Evolutionary conservation across 1,140 invertebrate genomes (phyloP), one percentile per base, ranked within the genome.

Genomic region (Carposina sasakii): DNA sequence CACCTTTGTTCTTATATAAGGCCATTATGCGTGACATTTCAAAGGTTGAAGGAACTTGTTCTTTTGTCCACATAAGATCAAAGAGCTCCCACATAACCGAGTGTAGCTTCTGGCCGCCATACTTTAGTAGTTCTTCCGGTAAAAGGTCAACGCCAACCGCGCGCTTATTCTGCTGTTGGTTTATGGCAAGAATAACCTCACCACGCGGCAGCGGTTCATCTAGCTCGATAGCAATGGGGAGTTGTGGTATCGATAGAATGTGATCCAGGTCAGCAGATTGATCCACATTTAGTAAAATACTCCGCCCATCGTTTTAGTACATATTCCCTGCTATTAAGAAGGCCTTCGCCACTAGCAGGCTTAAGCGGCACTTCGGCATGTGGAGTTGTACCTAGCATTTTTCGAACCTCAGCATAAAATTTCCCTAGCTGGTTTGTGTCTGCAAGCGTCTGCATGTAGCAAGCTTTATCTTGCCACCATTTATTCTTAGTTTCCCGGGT

Each of bases 361-460:
- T 30, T 52, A 12, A 57, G 17, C 13, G 55, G 55, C 10, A 49
- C 40, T 13, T 17, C 45, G 10, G 17, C 17, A 1, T 8, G 10
- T 6, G 1, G 19, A 12, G 26, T 13, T 3, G 23, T 30, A 16
- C 52, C 52, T 26, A 48, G 24, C 12, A 61, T 36, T n/a, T 47
- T 54, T 1, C 47, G 23, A 1, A 55, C 22, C 23, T 60, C 57
- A 17, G 8, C 13, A 22, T 49, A 60, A 24, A 63, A 57, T 10
- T 43, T 37, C 1, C 60, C 52, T 8, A 60, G 54, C 40, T 67
- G 57, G 36, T 58, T 55, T 5, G 54, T 55, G 43, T 63, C 54
- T 19, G 46, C 28, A 3, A 66, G 52, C 57, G 36, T 45, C 34
- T 61, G 48, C 4, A 61, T 54, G 16, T 52, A 28, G 0, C 28